Conservation (phyloP, 2,797 vertebrate genomes). For the Loris lydekkerianus region DNA sequence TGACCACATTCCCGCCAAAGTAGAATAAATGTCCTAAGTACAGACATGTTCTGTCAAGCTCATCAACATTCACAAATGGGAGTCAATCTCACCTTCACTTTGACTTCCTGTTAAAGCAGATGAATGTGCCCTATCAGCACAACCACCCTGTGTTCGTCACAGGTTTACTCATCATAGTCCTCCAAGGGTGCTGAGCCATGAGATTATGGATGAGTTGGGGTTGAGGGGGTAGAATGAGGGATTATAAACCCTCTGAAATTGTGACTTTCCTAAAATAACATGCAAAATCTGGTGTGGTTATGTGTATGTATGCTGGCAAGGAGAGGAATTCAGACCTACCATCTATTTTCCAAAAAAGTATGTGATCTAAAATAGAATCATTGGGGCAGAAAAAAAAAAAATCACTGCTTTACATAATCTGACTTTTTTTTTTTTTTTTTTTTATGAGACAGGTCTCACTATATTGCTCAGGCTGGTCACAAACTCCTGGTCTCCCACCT, state of each 20-base stretch:
- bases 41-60: not conserved
- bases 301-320: not conserved
- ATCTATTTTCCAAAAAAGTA: slow-evolving; percentile 12
- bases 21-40: slow-evolving; percentile 46
- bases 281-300: not conserved
- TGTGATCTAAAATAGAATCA: slow-evolving; percentile 1
- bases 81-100: not conserved
- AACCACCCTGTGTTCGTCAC: not conserved
- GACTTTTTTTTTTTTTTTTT: not conserved
- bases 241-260: not conserved
- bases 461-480: not conserved
- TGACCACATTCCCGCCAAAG: slow-evolving; percentile 50
- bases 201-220: not conserved
- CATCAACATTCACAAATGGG: slow-evolving; percentile 23
- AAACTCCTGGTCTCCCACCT: not conserved
- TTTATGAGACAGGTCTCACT: not conserved
- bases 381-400: not conserved
- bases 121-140: not conserved
- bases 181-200: not conserved
- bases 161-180: not conserved
- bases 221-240: not conserved
- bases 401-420: not conserved
- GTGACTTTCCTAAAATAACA: not conserved
- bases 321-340: not conserved
- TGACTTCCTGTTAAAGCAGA: slow-evolving; percentile 9